phyloP scores from a whole-genome alignment of 2,797 vertebrate genomes.

The Halcyon leucocephala region DNA sequence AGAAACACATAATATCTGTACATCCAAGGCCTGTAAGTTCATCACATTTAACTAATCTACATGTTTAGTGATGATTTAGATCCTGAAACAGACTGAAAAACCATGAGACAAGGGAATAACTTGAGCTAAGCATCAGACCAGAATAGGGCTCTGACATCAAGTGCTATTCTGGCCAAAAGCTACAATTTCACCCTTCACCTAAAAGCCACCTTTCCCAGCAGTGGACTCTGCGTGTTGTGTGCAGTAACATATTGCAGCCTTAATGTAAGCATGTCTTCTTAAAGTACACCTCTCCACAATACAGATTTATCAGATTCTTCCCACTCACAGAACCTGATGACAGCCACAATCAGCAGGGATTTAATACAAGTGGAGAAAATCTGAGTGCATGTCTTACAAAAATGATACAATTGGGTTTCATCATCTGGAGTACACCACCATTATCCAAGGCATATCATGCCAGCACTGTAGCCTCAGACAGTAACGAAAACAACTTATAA shows the following conservation, averaged over 20 bases:
- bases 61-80: neutral
- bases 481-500: conserved; percentile 46
- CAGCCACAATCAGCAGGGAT: neutral
- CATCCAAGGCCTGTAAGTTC: neutral
- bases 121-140: neutral
- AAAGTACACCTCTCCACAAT: neutral
- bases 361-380: conserved; percentile 42
- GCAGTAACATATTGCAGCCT: neutral
- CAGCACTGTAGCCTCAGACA: conserved; percentile 7
- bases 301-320: neutral
- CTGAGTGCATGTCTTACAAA: neutral
- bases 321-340: neutral
- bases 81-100: neutral
- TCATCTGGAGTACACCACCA: conserved; percentile 36
- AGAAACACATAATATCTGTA: neutral
- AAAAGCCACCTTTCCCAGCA: neutral
- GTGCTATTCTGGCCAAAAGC: neutral
- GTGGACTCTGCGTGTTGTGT: neutral
- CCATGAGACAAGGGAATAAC: neutral
- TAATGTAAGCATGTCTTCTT: neutral
- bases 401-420: conserved; percentile 50
- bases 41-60: neutral
- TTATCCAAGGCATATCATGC: conserved; percentile 46
- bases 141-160: neutral
- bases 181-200: neutral